Percentiles rank a stretch among this genome's conserved stretches.
Conservation (phyloP, 2,888 invertebrate species). For the Catocala sponsa region DNA sequence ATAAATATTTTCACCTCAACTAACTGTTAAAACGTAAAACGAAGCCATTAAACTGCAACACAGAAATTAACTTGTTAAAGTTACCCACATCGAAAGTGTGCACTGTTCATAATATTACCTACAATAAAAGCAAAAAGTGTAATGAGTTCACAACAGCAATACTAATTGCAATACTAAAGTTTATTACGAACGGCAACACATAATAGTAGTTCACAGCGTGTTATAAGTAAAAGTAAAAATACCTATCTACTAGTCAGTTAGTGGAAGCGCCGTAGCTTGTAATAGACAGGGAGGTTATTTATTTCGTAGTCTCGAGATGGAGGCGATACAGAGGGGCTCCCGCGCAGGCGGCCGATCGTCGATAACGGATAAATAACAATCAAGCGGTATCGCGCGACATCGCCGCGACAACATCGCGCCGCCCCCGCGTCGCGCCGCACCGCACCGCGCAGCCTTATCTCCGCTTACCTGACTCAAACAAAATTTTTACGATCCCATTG, state of each 20-base stretch:
- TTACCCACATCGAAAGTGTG: too few species aligned
- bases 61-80: not conserved
- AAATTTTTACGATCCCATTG: slow-evolving; percentile 73
- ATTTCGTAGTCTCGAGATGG: slow-evolving; percentile 64
- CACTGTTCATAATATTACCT: not conserved
- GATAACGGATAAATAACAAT: slow-evolving; percentile 80
- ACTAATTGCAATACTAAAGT: not conserved
- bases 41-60: too few species aligned
- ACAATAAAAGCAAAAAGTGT: not conserved
- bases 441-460: slow-evolving; percentile 52
- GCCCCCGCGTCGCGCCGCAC: slow-evolving; percentile 45
- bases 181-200: not conserved
- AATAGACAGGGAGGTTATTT: slow-evolving; percentile 60
- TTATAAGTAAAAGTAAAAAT: slow-evolving; percentile 8
- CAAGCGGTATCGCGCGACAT: slow-evolving; percentile 74
- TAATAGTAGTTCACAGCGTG: not conserved
- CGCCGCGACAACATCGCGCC: slow-evolving; percentile 57
- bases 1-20: too few species aligned
- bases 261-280: slow-evolving; percentile 39
- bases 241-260: slow-evolving; percentile 11
- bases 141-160: too few species aligned
- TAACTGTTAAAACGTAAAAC: too few species aligned
- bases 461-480: slow-evolving; percentile 66
- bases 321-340: slow-evolving; percentile 63
- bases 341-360: slow-evolving; percentile 69